Evolutionary conservation across 2,113 vertebrate genomes (phyloP).

Genomic region (Cichladusa arquata): DNA sequence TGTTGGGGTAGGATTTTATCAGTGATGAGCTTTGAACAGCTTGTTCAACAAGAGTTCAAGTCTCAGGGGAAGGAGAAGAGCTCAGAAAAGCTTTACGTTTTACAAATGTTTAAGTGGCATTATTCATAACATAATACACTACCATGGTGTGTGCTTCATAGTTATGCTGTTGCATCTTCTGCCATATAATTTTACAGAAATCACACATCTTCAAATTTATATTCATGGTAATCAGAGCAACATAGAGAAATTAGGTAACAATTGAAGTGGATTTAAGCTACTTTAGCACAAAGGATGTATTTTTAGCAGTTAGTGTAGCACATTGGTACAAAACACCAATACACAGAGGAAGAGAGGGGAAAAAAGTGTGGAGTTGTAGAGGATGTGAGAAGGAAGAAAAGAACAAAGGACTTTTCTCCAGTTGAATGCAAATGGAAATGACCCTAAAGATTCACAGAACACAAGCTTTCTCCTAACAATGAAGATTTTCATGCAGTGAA

Average conservation of each 20-base stretch:
- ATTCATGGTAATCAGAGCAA: constrained; percentile 50
- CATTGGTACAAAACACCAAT: constrained; percentile 57
- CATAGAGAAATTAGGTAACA: constrained; percentile 68
- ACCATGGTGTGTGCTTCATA: background rate
- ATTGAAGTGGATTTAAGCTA: constrained; percentile 57
- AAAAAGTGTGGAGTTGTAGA: constrained; percentile 11
- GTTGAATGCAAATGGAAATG: constrained; percentile 78
- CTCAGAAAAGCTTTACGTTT: background rate
- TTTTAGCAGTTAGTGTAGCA: constrained; percentile 64
- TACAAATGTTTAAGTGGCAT: constrained; percentile 42
- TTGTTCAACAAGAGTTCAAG: constrained; percentile 24
- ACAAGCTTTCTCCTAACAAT: constrained; percentile 71
- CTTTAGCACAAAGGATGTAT: constrained; percentile 65
- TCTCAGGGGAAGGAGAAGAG: constrained; percentile 2
- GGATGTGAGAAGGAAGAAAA: constrained; percentile 51
- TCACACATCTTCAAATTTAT: constrained; percentile 31
- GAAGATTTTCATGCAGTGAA: constrained; percentile 76
- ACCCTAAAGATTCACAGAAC: constrained; percentile 70
- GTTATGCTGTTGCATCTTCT: background rate
- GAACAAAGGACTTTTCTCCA: constrained; percentile 72
- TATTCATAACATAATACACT: background rate
- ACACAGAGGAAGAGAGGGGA: background rate
- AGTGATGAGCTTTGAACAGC: constrained; percentile 17
- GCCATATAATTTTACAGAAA: constrained; percentile 34
- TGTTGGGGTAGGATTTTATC: background rate